Conservation (phyloP, 2,113 vertebrate genomes). For the Xyrauchen texanus region DNA sequence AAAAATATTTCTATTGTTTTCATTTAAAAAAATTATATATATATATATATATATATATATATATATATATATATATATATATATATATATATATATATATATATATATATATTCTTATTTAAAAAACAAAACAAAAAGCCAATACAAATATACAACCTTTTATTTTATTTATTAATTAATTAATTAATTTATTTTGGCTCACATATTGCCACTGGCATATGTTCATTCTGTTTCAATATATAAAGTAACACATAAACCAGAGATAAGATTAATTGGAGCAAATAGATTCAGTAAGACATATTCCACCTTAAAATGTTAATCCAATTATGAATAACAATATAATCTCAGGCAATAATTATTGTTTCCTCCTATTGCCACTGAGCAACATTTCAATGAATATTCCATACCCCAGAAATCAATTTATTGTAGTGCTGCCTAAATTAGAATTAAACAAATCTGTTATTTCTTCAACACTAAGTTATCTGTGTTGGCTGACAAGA, state of each 20-base stretch:
- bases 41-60: too few relatives aligned
- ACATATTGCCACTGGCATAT: conserved; percentile 17
- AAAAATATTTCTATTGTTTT: too few relatives aligned
- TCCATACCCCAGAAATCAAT: conserved; percentile 16
- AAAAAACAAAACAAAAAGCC: too few relatives aligned
- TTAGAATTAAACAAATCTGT: conserved; percentile 44
- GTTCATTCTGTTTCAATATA: conserved; percentile 24
- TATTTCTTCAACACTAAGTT: conserved; percentile 54
- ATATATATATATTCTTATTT: too few relatives aligned
- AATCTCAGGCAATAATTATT: conserved; percentile 32
- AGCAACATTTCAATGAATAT: conserved; percentile 22
- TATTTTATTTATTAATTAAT: not conserved
- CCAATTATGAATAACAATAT: conserved; percentile 42
- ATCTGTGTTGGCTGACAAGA: conserved; percentile 52
- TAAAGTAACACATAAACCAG: conserved; percentile 10
- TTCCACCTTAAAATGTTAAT: conserved; percentile 22
- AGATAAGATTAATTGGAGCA: conserved; percentile 35
- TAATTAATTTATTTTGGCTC: not conserved
- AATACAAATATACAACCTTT: too few relatives aligned
- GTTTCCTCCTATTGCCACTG: conserved; percentile 23
- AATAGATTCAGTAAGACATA: conserved; percentile 12
- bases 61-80: too few relatives aligned
- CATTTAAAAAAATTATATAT: too few relatives aligned
- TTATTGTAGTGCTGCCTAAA: conserved; percentile 46
- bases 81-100: too few relatives aligned